phyloP scores from a whole-genome alignment of 2,888 invertebrate species.

The Nomada fucata region DNA sequence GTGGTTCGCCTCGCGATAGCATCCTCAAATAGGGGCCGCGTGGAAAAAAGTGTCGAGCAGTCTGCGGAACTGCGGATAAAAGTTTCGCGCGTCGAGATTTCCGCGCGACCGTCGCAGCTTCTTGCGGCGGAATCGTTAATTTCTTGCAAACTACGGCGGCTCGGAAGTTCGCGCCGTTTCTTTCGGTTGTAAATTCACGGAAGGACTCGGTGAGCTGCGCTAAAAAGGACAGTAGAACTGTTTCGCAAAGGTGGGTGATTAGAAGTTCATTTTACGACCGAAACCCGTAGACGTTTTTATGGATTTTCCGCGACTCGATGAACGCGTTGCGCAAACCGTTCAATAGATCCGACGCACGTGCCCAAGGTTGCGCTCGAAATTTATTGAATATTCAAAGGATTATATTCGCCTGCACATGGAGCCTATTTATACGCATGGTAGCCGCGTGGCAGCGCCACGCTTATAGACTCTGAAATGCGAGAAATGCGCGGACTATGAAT shows the following conservation, averaged over 20 bases:
- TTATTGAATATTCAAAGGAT: constrained; percentile 21
- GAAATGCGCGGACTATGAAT: constrained; percentile 9
- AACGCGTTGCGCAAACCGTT: neutral
- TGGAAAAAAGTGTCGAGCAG: constrained; percentile 36
- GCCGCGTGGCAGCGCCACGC: constrained; percentile 6
- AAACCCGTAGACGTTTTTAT: neutral
- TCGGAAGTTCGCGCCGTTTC: neutral
- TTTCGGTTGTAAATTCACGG: neutral
- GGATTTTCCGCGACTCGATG: neutral
- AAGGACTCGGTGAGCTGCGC: neutral
- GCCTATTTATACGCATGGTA: constrained; percentile 3
- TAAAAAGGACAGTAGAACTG: neutral
- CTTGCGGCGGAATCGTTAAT: constrained; percentile 15
- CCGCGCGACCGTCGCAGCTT: neutral
- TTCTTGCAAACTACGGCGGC: constrained; percentile 2
- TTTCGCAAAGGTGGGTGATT: neutral
- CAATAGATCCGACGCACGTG: neutral
- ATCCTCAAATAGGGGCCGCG: constrained; percentile 67
- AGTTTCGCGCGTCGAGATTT: constrained; percentile 18
- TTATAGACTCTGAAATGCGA: constrained; percentile 16
- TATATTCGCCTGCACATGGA: neutral
- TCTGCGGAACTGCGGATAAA: neutral
- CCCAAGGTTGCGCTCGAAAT: neutral
- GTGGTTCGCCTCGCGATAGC: constrained; percentile 64
- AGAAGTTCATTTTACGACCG: neutral